Evolutionary conservation across 2,113 vertebrate genomes (phyloP).

Genomic region (Phyllopteryx taeniolatus): DNA sequence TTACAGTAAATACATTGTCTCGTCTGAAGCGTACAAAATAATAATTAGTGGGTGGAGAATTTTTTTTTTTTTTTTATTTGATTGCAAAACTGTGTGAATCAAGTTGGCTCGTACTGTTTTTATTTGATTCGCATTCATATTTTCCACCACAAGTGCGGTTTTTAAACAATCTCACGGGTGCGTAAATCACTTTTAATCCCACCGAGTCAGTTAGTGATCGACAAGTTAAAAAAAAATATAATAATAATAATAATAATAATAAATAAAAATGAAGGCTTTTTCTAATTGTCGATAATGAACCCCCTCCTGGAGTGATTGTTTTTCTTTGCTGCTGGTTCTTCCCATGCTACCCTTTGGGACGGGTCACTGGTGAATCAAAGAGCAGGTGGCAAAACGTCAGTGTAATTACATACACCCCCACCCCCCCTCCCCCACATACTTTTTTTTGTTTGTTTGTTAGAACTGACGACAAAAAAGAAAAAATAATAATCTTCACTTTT

Average conservation of each 20-base stretch:
- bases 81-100: neutral
- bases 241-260: neutral
- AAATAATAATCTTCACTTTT: neutral
- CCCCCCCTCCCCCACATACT: conserved; percentile 65
- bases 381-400: conserved; percentile 91
- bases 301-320: conserved; percentile 70
- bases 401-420: conserved; percentile 84
- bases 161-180: neutral
- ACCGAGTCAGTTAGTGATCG: neutral
- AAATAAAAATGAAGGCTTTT: neutral
- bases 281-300: neutral
- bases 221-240: neutral
- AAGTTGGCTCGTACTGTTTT: neutral
- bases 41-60: neutral
- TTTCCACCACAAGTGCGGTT: neutral
- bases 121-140: neutral
- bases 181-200: neutral
- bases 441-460: conserved; percentile 59
- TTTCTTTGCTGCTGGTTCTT: conserved; percentile 80
- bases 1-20: conserved; percentile 10
- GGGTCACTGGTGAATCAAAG: conserved; percentile 97
- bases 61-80: neutral
- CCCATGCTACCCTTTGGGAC: conserved; percentile 99
- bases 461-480: conserved; percentile 73
- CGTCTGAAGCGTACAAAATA: neutral